Evolutionary conservation across 2,113 vertebrate genomes (phyloP), one percentile per base, ranked within the genome.

Genomic region (Erythrocercus mccallii): DNA sequence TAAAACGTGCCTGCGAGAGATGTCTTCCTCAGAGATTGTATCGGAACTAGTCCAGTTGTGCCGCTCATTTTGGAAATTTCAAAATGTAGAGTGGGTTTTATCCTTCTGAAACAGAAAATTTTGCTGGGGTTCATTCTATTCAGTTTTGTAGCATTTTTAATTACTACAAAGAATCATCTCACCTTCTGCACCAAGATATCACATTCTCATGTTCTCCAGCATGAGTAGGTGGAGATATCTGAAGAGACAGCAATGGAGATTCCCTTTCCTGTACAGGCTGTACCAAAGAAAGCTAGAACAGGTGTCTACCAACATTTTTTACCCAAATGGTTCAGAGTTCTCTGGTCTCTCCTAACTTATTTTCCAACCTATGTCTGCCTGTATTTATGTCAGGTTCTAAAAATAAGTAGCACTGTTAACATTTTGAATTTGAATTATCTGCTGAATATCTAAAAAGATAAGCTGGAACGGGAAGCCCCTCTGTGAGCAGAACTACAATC

Each of bases 401-500:
- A 96, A 93, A 88, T 84, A 93, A 84, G 60, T 17, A 88, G 44
- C 76, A 60, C 76, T 0, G 30, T 76, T 94, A 90, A 88, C 92
- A 93, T 90, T 95, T 94, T 83, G 57, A 93, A 94, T 93, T 93
- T 64, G 69, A 94, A 96, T 93, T 96, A 97, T 96, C 96, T 92
- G 25, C 72, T 57, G 80, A 93, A 68, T 93, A 94, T 97, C 95
- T 96, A 84, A 81, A 90, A 81, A 90, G 92, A 92, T 86, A 91
- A 86, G 88, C 60, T 90, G 60, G 57, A 48, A 86, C 60, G 93
- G 96, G 94, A 96, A 95, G 72, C 90, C 92, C 93, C 95, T 88
- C 86, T 78, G 65, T 4, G 16, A 86, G 71, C 57, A 91, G 90
- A 90, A 90, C 40, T 84, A 83, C 72, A 48, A 18, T 71, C 44